Evolutionary conservation across 2,888 invertebrate species (phyloP).

Genomic region (Phyllotreta cruciferae): DNA sequence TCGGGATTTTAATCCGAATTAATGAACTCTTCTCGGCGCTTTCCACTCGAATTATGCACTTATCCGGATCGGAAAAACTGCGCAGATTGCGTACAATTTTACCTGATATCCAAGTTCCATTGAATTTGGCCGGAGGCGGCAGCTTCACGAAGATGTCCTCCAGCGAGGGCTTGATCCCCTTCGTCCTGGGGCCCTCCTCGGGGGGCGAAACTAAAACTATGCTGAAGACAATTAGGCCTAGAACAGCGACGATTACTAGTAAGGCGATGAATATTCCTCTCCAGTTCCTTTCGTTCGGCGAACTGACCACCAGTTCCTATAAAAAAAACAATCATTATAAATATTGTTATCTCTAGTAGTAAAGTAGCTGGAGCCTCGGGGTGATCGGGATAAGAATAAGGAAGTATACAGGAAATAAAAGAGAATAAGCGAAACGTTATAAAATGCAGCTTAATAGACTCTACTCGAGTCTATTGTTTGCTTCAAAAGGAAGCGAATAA

Average conservation of each 20-base stretch:
- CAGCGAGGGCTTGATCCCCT: slow-evolving; percentile 72
- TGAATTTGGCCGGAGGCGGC: slow-evolving; percentile 67
- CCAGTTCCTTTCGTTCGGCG: slow-evolving; percentile 91
- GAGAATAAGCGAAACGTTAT: background rate
- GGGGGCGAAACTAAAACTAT: slow-evolving; percentile 88
- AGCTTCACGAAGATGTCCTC: slow-evolving; percentile 69
- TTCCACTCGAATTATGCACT: too few species aligned
- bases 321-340: slow-evolving; percentile 32
- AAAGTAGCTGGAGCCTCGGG: too few species aligned
- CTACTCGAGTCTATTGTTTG: too few species aligned
- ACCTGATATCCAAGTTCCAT: slow-evolving; percentile 81
- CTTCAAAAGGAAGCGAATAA: too few species aligned
- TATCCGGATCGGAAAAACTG: too few species aligned
- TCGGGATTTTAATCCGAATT: slow-evolving; percentile 5
- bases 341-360: background rate
- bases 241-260: slow-evolving; percentile 87
- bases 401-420: background rate
- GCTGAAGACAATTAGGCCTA: slow-evolving; percentile 89
- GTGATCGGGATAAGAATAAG: too few species aligned
- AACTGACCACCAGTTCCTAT: slow-evolving; percentile 88
- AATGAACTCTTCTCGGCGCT: slow-evolving; percentile 9
- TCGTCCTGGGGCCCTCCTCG: slow-evolving; percentile 73
- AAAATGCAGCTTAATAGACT: too few species aligned
- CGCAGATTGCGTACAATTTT: too few species aligned
- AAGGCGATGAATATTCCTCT: slow-evolving; percentile 91